These are phyloP conservation scores for Noctua fimbriata DNA, from an alignment of 2,888 invertebrate species.

Conservation along the genomic window DNA sequence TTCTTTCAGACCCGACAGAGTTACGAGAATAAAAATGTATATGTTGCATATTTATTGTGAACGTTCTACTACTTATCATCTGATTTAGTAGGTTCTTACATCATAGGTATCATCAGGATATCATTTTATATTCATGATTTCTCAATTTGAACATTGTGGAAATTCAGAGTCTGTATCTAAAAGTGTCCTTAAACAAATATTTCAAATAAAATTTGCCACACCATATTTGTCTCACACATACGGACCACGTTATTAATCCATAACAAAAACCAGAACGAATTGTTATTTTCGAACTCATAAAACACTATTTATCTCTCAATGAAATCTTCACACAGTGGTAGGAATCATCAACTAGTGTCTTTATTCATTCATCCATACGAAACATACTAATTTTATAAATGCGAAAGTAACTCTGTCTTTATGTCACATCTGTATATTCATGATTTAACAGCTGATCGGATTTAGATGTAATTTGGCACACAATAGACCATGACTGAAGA, in stretches of 20 bases:
- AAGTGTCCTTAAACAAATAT: background rate
- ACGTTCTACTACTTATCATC: background rate
- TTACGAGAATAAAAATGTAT: background rate
- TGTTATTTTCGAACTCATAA: background rate
- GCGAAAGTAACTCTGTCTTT: background rate
- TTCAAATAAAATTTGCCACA: too few species aligned
- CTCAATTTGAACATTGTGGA: background rate
- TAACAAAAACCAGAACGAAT: background rate
- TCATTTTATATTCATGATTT: background rate
- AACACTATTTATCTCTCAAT: too few species aligned
- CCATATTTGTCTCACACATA: too few species aligned
- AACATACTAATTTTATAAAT: too few species aligned
- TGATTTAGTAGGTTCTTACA: background rate
- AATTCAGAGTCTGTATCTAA: background rate
- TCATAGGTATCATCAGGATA: too few species aligned
- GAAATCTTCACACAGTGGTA: too few species aligned
- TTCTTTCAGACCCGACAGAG: slow-evolving; percentile 33
- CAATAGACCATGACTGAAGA: background rate
- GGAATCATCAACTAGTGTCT: too few species aligned
- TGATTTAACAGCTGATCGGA: background rate
- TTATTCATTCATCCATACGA: too few species aligned
- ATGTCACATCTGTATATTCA: background rate
- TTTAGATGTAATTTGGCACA: background rate
- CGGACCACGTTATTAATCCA: too few species aligned
- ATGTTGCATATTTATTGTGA: slow-evolving; percentile 22